Evolutionary conservation across 92 coral and sea anemone genomes (phyloP), one percentile per base, ranked within the genome.

Genomic region (Parazoanthus swiftii): DNA sequence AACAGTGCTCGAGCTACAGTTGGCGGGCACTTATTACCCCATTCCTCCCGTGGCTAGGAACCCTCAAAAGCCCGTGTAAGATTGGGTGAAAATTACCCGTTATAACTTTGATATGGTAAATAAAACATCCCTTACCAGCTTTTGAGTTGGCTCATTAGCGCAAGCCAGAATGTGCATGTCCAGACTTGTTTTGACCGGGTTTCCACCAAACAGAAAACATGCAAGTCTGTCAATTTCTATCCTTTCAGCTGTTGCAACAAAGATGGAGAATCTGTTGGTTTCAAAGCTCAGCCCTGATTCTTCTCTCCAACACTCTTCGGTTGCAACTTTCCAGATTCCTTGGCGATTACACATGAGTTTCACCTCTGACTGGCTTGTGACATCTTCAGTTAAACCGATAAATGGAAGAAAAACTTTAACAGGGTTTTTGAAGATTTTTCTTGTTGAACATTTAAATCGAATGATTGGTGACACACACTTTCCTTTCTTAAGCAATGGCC

Each of bases 361-460:
- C 74, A 70, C 3, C 36, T 70, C 25, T 70, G 74, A 25, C 36
- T 29, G 26, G 13, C 74, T 70, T 8, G 74, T 25, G 74, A 21
- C 74, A 1, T 29, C 36, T 29, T 23, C 25, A 20, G 36, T 2
- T 8, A 11, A 29, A n/a, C 74, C 29, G 36, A 70, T 13, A 70
- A 70, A 23, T 70, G 74, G 74, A 70, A 70, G 74, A 29, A 70
- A 70, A 70, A 70, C 74, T 70, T 70, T 29, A 70, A 70, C 74
- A 70, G 2, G 36, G 3, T 70, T 29, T 70, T 25, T 25, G 13
- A 20, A 70, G 11, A n/a, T 29, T 70, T 4, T 0, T 29, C 3
- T 21, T 70, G 74, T 37, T n/a, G 29, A 70, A 8, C 74, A 70
- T 14, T 21, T 15, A 29, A 70, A 70, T 13, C 36, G 74, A 29